Evolutionary conservation across 2,113 vertebrate species (phyloP).

Genomic region (Macquaria australasica): DNA sequence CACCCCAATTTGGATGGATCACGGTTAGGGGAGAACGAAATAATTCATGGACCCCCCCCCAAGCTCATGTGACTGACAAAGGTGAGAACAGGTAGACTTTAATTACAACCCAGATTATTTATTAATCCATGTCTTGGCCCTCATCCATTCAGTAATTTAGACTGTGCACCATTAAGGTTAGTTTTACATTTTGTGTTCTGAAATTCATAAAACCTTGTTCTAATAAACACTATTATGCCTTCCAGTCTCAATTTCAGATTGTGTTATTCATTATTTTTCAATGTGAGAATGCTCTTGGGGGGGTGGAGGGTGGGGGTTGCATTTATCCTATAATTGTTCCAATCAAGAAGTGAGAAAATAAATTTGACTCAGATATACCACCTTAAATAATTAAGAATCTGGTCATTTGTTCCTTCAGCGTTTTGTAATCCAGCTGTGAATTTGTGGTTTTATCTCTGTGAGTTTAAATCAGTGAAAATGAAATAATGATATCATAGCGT

Average conservation of each 20-base stretch:
- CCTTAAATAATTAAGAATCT: constrained; percentile 22
- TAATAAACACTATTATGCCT: constrained; percentile 21
- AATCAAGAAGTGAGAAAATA: constrained; percentile 33
- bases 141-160: constrained; percentile 55
- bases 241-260: constrained; percentile 15
- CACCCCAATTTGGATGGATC: constrained; percentile 52
- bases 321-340: constrained; percentile 36
- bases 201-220: constrained; percentile 28
- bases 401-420: neutral
- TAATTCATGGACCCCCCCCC: constrained; percentile 56
- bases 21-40: constrained; percentile 39
- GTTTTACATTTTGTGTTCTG: constrained; percentile 32
- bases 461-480: neutral
- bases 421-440: neutral
- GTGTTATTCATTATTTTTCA: constrained; percentile 43
- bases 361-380: constrained; percentile 1
- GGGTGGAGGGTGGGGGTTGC: too few relatives aligned
- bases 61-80: constrained; percentile 47
- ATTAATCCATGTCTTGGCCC: constrained; percentile 36
- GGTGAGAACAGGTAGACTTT: constrained; percentile 53
- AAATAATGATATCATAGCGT: neutral
- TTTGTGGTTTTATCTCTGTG: neutral
- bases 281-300: constrained; percentile 29
- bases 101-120: constrained; percentile 55
- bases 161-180: constrained; percentile 7